Conservation (phyloP, 2,888 invertebrate species). For the Adelognathus sp. region DNA sequence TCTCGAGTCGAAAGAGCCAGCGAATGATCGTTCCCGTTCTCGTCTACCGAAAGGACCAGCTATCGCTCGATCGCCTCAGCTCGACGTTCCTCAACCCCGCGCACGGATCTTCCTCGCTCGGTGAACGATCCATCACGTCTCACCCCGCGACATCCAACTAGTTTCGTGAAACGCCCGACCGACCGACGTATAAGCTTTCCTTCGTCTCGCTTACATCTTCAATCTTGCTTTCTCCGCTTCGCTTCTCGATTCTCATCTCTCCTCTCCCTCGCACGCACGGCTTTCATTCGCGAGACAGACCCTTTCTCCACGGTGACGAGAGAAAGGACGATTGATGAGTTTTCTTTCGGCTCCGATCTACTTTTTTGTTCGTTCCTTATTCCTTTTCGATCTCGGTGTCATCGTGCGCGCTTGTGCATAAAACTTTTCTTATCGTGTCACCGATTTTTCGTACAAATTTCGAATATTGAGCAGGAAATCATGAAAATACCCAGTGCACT, state of each 20-base stretch:
- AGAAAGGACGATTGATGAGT: conserved; percentile 63
- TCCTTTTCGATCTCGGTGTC: background rate
- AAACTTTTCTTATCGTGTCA: background rate
- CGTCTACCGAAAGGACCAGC: conserved; percentile 20
- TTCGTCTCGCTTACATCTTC: conserved; percentile 49
- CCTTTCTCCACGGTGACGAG: conserved; percentile 46
- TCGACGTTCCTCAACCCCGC: background rate
- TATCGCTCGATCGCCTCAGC: conserved; percentile 14
- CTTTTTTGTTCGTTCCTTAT: conserved; percentile 1
- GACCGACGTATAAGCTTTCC: conserved; percentile 41
- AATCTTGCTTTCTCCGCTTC: conserved; percentile 51
- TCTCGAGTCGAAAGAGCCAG: background rate
- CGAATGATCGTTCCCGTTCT: conserved; percentile 36
- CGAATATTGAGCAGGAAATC: background rate
- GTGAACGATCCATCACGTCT: conserved; percentile 54
- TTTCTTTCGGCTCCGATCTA: conserved; percentile 38
- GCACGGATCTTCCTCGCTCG: conserved; percentile 25
- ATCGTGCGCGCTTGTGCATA: background rate
- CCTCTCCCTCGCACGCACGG: conserved; percentile 26
- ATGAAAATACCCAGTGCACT: background rate
- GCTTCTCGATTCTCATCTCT: conserved; percentile 16
- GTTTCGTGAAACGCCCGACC: conserved; percentile 55
- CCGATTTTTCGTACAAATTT: background rate
- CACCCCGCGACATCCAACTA: conserved; percentile 42
- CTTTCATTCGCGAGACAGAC: conserved; percentile 23